Evolutionary conservation across 1,140 invertebrate genomes (phyloP).

Genomic region (Tribolium madens): DNA sequence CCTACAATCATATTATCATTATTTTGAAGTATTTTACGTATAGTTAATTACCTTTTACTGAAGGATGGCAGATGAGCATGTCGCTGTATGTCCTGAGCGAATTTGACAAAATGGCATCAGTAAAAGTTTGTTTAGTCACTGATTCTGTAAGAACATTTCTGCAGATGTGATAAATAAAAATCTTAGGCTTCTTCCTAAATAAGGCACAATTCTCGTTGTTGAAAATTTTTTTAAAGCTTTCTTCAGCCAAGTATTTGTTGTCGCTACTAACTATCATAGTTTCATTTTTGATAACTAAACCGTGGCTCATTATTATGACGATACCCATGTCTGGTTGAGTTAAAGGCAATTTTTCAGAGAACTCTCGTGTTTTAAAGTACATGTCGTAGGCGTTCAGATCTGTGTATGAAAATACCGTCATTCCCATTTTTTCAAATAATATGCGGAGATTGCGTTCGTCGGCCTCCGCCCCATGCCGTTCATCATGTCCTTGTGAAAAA

Average conservation of each 20-base stretch:
- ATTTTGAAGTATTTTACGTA: too few relatives aligned
- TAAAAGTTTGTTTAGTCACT: neutral
- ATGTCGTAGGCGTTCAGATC: constrained; percentile 63
- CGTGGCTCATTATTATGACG: constrained; percentile 72
- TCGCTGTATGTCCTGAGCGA: constrained; percentile 33
- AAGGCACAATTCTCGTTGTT: constrained; percentile 71
- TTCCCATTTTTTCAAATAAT: constrained; percentile 70
- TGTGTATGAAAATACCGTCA: constrained; percentile 63
- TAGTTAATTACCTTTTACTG: constrained; percentile 17
- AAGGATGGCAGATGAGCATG: constrained; percentile 49
- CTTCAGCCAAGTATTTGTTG: constrained; percentile 63
- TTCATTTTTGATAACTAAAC: constrained; percentile 58
- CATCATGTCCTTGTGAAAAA: constrained; percentile 58
- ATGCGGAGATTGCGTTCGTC: constrained; percentile 68
- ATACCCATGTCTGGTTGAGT: constrained; percentile 69
- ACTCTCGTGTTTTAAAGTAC: constrained; percentile 59
- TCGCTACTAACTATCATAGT: constrained; percentile 65
- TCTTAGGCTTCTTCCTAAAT: constrained; percentile 77
- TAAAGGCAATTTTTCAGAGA: constrained; percentile 61
- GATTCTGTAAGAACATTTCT: neutral
- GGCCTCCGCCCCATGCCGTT: constrained; percentile 65
- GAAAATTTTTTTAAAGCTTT: constrained; percentile 72
- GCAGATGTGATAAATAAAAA: constrained; percentile 77
- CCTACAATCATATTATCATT: constrained; percentile 61
- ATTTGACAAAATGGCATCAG: constrained; percentile 1